Conservation (phyloP, 1,140 invertebrate species). For the Antheraea mylitta region DNA sequence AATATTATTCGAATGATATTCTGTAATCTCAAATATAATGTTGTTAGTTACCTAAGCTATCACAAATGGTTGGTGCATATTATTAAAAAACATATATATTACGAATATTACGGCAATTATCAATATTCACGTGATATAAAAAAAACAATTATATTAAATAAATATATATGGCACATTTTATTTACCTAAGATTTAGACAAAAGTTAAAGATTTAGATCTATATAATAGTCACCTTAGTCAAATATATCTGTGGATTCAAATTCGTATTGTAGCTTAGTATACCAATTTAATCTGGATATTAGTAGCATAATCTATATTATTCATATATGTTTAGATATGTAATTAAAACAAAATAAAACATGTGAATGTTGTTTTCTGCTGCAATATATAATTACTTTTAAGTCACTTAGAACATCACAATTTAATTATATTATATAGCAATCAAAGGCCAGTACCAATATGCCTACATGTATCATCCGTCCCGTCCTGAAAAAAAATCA, state of each 20-base stretch:
- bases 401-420: background rate
- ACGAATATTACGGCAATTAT: background rate
- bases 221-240: too few relatives aligned
- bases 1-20: conserved; percentile 53
- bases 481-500: background rate
- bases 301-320: background rate
- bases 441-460: background rate
- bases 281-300: too few relatives aligned
- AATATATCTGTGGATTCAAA: too few relatives aligned
- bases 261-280: too few relatives aligned
- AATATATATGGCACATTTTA: background rate
- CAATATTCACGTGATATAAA: background rate
- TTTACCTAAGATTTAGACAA: too few relatives aligned
- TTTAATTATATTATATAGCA: background rate
- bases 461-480: background rate
- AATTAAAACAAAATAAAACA: background rate
- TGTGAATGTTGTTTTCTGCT: conserved; percentile 1
- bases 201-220: too few relatives aligned
- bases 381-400: background rate
- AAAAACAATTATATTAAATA: background rate
- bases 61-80: conserved; percentile 63
- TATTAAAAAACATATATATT: conserved; percentile 1
- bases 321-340: background rate
- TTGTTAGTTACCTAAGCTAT: conserved; percentile 67
- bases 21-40: conserved; percentile 63